A percentile compares a stretch with the other conserved stretches of the same genome.
Evolutionary conservation across 2,797 vertebrate species (phyloP).

Genomic region (Galaxias olidus): DNA sequence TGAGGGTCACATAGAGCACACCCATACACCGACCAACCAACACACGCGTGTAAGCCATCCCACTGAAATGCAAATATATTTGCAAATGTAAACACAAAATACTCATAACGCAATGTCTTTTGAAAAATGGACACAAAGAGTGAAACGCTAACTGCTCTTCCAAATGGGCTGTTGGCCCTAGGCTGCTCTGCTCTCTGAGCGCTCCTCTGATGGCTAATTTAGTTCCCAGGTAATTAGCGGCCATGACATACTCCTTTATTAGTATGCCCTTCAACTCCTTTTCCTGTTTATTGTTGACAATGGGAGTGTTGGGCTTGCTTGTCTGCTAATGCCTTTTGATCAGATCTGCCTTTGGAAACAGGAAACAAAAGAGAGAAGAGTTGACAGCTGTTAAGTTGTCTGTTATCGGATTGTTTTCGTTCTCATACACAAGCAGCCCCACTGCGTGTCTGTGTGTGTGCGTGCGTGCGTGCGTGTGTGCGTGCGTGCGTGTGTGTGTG

Average conservation of each 20-base stretch:
- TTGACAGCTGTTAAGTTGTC: not conserved
- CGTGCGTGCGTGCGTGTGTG: not conserved
- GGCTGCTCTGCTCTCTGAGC: no score
- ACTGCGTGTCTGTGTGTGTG: slow-evolving; percentile 1
- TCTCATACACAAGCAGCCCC: no score
- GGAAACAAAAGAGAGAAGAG: slow-evolving; percentile 31
- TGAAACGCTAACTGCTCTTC: no score
- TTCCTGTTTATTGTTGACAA: slow-evolving; percentile 31
- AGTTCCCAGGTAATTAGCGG: slow-evolving; percentile 41
- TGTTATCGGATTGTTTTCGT: no score
- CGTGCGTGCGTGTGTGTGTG: slow-evolving; percentile 15
- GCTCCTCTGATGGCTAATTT: not conserved
- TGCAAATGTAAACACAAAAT: not conserved
- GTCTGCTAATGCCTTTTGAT: slow-evolving; percentile 44
- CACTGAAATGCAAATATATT: not conserved
- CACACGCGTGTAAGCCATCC: not conserved
- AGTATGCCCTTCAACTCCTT: slow-evolving; percentile 20
- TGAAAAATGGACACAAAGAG: no score
- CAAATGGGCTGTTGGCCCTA: no score
- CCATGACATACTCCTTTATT: slow-evolving; percentile 22
- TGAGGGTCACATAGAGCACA: not conserved
- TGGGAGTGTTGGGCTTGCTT: slow-evolving; percentile 31
- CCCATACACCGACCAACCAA: not conserved
- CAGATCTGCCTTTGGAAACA: slow-evolving; percentile 11
- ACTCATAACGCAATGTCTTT: not conserved